Evolutionary conservation across 1,140 invertebrate species (phyloP), one percentile per base, ranked within the genome.

Genomic region (Forficula auricularia): DNA sequence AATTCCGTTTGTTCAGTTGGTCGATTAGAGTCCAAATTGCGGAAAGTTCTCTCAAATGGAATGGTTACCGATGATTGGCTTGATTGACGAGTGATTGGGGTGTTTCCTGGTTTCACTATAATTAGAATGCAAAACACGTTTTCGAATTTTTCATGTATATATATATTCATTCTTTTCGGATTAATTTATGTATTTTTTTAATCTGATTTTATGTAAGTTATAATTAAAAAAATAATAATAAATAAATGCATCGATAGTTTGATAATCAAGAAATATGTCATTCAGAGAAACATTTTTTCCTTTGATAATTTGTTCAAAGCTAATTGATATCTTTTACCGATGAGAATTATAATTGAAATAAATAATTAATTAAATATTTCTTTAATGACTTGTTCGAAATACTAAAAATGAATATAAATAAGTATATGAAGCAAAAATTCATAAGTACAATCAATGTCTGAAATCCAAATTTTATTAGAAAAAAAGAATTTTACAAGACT

Each of bases 21-120:
- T 0, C 75, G 63, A 38, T 58, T 66, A 1, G 56, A 53, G 0
- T 70, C 65, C 40, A 79, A 55, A 51, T 72, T 67, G 7, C 75
- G 66, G 71, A 79, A 80, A 1, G 75, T 75, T 3, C 73, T 60
- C 54, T 79, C 77, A 46, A 73, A 79, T 0, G 79, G 75, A 46
- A 82, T 78, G 1, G 79, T 82, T 2, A 83, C 72, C 0, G 75
- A 71, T 0, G 79, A 82, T 22, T 79, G 66, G 1, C 53, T 55
- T 10, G 77, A 78, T n/a, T 57, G 57, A 4, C 75, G 68, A 0
- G 63, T 64, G 22, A 82, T 68, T 0, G 59, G 70, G 48, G 78
- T 80, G 34, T 62, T 60, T 2, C 78, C 78, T 2, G 73, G 67
- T 12, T 61, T 64, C 48, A 82, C 75, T 79, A 55, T 10, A 55